Evolutionary conservation across 2,797 vertebrate species (phyloP), one percentile per base, ranked within the genome.

Genomic region (Sebastes ruberrimus): DNA sequence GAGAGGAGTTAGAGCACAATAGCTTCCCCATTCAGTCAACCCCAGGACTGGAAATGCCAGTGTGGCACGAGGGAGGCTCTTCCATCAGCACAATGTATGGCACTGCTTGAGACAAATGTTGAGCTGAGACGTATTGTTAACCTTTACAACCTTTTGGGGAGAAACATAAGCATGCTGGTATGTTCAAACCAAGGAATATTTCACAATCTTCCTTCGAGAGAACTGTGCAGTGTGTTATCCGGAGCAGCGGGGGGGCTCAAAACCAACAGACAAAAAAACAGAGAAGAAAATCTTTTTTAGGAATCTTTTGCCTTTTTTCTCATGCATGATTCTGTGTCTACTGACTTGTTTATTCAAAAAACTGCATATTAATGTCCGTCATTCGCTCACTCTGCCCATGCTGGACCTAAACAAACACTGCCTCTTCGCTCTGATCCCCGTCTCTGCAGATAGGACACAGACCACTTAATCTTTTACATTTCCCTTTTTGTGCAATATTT

Each of bases 41-140:
- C 87, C 85, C 79, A 68, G 78, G 88, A 92, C 81, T 92, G 89
- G 92, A 95, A 95, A 94, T 93, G 93, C 90, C 92, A 94, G 89
- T 60, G 79, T 84, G 89, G 87, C 92, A 92, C 82, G 32, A 85
- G 92, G 91, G 86, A 90, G 80, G 74, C 66, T 85, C 89, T 76
- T 89, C 91, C 88, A 81, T 86, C 88, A 88, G 80, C 89, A 91
- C 92, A 91, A 83, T 92, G 89, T 90, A 87, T 80, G 93, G 89
- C 93, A 85, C 87, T 74, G 85, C 87, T 86, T 82, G 85, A 93
- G 91, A 92, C 89, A 88, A 92, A 89, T 89, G 86, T 88, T 92
- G 87, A 76, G 83, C 90, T 72, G 82, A 89, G 90, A 89, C 75
- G 30, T 83, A 71, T 78, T 74, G 89, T 90, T 95, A 93, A 94